Percentiles rank a stretch among this genome's conserved stretches.
phyloP scores from a whole-genome alignment of 2,888 invertebrate species.

The Marasmarcha lunaedactyla region DNA sequence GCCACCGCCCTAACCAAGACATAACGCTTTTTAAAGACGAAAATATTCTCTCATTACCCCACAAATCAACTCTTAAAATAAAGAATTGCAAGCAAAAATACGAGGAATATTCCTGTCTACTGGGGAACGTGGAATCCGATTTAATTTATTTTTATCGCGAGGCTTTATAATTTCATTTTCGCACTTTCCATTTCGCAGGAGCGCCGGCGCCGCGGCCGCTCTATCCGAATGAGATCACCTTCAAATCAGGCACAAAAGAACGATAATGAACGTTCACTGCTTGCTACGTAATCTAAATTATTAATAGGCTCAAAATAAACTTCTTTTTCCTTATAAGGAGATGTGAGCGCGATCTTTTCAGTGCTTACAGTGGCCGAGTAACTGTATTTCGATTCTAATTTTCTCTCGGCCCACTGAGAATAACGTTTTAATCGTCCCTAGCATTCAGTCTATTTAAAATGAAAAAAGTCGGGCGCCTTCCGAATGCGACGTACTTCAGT shows the following conservation, averaged over 20 bases:
- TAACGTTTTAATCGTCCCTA: slow-evolving; percentile 28
- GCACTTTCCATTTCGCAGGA: slow-evolving; percentile 66
- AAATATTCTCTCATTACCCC: slow-evolving; percentile 55
- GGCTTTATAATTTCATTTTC: slow-evolving; percentile 72
- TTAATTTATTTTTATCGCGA: slow-evolving; percentile 71
- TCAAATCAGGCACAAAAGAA: slow-evolving; percentile 69
- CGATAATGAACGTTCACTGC: slow-evolving; percentile 70
- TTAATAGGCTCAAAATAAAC: slow-evolving; percentile 66
- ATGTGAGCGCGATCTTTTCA: slow-evolving; percentile 41
- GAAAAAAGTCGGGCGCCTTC: slow-evolving; percentile 13
- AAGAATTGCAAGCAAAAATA: slow-evolving; percentile 64
- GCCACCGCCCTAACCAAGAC: slow-evolving; percentile 24
- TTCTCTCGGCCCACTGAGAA: slow-evolving; percentile 27
- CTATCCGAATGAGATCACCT: slow-evolving; percentile 68
- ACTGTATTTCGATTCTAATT: slow-evolving; percentile 49
- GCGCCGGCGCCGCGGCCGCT: slow-evolving; percentile 61
- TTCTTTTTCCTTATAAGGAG: slow-evolving; percentile 64
- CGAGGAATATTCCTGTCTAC: slow-evolving; percentile 59
- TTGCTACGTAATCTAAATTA: slow-evolving; percentile 69
- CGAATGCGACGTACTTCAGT: slow-evolving; percentile 13
- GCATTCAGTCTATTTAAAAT: slow-evolving; percentile 24
- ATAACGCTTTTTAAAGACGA: slow-evolving; percentile 44
- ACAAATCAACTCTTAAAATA: slow-evolving; percentile 68
- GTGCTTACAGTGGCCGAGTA: slow-evolving; percentile 48
- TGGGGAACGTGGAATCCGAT: slow-evolving; percentile 67